A percentile compares a stretch with the other conserved stretches of the same genome.
phyloP scores from a whole-genome alignment of 1,140 invertebrate genomes.

The Megalonaias nervosa region DNA sequence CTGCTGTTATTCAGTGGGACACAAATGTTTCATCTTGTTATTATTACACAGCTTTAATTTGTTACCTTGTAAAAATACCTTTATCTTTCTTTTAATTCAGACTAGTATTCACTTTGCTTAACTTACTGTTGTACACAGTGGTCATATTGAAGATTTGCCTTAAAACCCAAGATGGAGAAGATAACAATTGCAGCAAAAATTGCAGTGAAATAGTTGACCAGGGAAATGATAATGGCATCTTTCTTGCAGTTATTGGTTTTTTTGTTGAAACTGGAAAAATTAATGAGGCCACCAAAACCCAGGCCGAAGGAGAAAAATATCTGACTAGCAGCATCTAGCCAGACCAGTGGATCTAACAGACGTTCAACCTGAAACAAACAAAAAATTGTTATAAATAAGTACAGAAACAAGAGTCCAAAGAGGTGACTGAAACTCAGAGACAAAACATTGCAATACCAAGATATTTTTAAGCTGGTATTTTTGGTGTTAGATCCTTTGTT shows the following conservation, averaged over 20 bases:
- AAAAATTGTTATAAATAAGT: too few species aligned
- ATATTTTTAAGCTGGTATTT: too few species aligned
- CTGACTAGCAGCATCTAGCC: slow-evolving; percentile 90
- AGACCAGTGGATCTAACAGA: slow-evolving; percentile 70
- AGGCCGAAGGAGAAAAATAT: slow-evolving; percentile 92
- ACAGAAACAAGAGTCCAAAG: too few species aligned
- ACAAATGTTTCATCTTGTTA: too few species aligned
- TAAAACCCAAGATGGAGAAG: slow-evolving; percentile 93
- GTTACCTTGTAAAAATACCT: too few species aligned
- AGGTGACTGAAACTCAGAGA: too few species aligned
- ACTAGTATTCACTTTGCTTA: not conserved
- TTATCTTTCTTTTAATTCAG: too few species aligned
- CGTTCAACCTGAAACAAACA: slow-evolving; percentile 49
- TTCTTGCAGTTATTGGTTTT: slow-evolving; percentile 76
- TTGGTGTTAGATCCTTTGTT: too few species aligned
- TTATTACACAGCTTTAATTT: too few species aligned
- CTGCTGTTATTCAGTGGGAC: too few species aligned
- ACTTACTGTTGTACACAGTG: slow-evolving; percentile 57
- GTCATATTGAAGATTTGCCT: slow-evolving; percentile 78
- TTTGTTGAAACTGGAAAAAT: slow-evolving; percentile 89
- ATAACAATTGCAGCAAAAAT: slow-evolving; percentile 98
- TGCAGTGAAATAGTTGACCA: slow-evolving; percentile 95
- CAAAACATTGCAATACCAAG: too few species aligned
- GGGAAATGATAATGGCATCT: slow-evolving; percentile 93
- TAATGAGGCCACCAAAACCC: slow-evolving; percentile 92